These are phyloP conservation scores for Abrostola tripartita DNA, from an alignment of 2,888 invertebrate species.

Conservation along the genomic window DNA sequence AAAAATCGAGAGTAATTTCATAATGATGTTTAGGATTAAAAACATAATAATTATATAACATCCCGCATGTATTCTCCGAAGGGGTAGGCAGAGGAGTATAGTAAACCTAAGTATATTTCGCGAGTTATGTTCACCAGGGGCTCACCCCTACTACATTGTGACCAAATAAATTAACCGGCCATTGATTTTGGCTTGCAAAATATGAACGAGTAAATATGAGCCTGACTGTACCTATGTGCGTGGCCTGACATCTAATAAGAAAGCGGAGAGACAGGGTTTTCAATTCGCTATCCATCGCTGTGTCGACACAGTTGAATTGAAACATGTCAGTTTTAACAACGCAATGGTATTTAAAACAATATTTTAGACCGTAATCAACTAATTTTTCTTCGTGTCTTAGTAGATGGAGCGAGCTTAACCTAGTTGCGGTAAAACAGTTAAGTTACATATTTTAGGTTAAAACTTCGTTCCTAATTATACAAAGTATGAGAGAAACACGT, in stretches of 20 bases:
- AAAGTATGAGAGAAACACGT: neutral
- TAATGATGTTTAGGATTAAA: too few relatives aligned
- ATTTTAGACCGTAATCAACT: neutral
- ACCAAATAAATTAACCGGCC: too few relatives aligned
- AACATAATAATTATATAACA: too few relatives aligned
- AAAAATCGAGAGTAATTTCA: too few relatives aligned
- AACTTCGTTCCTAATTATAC: neutral
- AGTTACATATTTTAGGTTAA: conserved; percentile 2
- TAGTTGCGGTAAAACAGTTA: conserved; percentile 13
- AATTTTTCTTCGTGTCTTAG: neutral
- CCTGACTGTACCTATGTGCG: conserved; percentile 25
- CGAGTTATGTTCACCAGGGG: too few relatives aligned
- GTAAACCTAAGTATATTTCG: too few relatives aligned
- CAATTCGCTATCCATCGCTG: conserved; percentile 26
- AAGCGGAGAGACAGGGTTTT: conserved; percentile 12
- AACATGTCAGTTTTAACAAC: neutral
- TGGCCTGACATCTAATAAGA: conserved; percentile 23
- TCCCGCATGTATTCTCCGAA: too few relatives aligned
- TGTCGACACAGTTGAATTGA: conserved; percentile 6
- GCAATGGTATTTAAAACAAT: conserved; percentile 30
- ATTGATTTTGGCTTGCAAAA: neutral
- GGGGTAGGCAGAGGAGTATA: too few relatives aligned
- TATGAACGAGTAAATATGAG: neutral
- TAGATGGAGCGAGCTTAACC: conserved; percentile 16
- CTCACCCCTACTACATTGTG: too few relatives aligned